Evolutionary conservation across 2,113 vertebrate genomes (phyloP), one percentile per base, ranked within the genome.

Genomic region (Sinocyclocheilus anshuiensis): DNA sequence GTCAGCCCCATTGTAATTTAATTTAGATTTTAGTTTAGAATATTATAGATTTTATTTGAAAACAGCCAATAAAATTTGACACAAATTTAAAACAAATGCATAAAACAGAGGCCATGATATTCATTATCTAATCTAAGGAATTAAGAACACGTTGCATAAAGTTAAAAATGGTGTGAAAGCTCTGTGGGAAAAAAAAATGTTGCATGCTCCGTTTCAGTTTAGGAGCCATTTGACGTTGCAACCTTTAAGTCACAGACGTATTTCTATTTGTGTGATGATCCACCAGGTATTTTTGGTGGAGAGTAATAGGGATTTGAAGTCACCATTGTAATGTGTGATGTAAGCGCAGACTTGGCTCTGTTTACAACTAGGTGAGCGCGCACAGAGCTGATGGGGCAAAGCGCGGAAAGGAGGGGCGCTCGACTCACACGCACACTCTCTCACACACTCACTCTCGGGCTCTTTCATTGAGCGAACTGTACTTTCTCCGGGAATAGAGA

Each of bases 261-360:
- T 20, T 72, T 72, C 76, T 53, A 71, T 82, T 81, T 65, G 39
- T 63, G 57, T n/a, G 39, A 26, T 65, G 39, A 94, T 95, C 93
- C 93, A 94, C 96, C 97, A 97, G 96, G 97, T 97, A 97, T 94
- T 88, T 93, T 94, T 89, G 93, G 90, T 92, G 93, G 95, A 96
- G 97, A 96, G 76, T 77, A 11, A 77, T 5, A 95, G 96, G 96
- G 96, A 93, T 91, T 95, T 95, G 94, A 85, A 89, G 90, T 98
- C 95, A 90, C 97, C 94, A 95, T 96, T 93, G 97, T 92, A 95
- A 97, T 89, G 86, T 86, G 85, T 98, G 97, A 98, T 97, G 97
- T 98, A 97, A 97, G 94, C 92, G 95, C 96, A 94, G 93, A 93
- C 95, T 94, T 95, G 96, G 94, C 93, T 94, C 94, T 92, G 93